phyloP scores from a whole-genome alignment of 2,888 invertebrate species.

The Campoletis raptor region DNA sequence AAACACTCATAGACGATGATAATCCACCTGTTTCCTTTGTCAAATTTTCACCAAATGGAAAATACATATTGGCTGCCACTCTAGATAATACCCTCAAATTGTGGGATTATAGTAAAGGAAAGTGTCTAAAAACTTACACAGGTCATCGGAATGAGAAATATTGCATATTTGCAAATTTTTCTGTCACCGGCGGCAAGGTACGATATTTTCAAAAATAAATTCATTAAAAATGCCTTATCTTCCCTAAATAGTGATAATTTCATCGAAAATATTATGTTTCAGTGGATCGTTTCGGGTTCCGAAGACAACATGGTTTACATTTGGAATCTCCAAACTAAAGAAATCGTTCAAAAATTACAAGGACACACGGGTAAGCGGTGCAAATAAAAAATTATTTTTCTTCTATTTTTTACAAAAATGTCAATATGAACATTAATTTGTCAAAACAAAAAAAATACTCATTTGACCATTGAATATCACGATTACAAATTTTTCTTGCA shows the following conservation, averaged over 20 bases:
- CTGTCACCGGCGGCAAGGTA: constrained; percentile 99
- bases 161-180: constrained; percentile 99
- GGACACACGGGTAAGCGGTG: constrained; percentile 94
- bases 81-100: constrained; percentile 99
- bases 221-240: neutral
- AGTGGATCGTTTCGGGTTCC: constrained; percentile 99
- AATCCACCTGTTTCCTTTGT: constrained; percentile 99
- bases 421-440: neutral
- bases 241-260: constrained; percentile 8
- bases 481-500: neutral
- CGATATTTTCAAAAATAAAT: constrained; percentile 69
- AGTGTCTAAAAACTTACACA: constrained; percentile 98
- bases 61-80: constrained; percentile 99
- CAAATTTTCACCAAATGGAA: constrained; percentile 99
- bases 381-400: neutral
- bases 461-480: neutral
- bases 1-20: constrained; percentile 99
- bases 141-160: constrained; percentile 99
- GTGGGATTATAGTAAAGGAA: constrained; percentile 99
- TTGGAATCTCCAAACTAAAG: constrained; percentile 99
- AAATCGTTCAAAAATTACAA: constrained; percentile 98
- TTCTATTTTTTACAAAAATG: neutral
- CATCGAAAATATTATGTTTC: constrained; percentile 76
- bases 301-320: constrained; percentile 99
- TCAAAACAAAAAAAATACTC: neutral